These are phyloP conservation scores for Chloroceryle amazona DNA, from an alignment of 2,797 vertebrate genomes.

Conservation along the genomic window DNA sequence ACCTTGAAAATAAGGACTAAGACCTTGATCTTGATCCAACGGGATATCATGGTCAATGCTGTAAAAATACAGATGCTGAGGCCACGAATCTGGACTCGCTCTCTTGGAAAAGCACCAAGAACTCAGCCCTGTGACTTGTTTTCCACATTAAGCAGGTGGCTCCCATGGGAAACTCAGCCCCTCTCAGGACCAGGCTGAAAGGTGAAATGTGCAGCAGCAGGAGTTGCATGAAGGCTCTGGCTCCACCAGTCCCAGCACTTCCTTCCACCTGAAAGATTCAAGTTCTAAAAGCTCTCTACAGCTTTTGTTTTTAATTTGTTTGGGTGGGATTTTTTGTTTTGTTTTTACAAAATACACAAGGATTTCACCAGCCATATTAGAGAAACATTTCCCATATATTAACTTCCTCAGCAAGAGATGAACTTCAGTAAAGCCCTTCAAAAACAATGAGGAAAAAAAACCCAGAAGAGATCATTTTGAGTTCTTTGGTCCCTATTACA, in stretches of 20 bases:
- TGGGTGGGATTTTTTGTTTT: not conserved
- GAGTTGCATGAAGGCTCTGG: not conserved
- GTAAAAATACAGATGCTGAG: not conserved
- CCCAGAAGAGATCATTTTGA: not conserved
- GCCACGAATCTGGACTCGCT: not conserved
- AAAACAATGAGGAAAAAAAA: accelerated
- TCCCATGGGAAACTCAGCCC: not conserved
- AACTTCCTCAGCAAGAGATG: not conserved
- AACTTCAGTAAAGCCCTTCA: not conserved
- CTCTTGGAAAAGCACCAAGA: not conserved
- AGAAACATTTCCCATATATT: not conserved
- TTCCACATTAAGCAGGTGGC: not conserved
- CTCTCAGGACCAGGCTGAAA: not conserved
- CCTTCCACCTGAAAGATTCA: not conserved
- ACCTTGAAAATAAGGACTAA: not conserved
- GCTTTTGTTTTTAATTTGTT: not conserved
- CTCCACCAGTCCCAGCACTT: not conserved
- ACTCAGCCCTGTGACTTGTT: not conserved
- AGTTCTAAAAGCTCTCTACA: not conserved
- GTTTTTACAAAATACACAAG: not conserved
- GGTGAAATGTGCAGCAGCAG: not conserved
- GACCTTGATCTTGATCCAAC: not conserved
- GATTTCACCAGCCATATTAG: not conserved
- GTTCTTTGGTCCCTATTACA: not conserved
- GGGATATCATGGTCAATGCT: not conserved